Base-by-base conservation (phyloP, 2,888 invertebrate species). In the Conus canariensis region DNA sequence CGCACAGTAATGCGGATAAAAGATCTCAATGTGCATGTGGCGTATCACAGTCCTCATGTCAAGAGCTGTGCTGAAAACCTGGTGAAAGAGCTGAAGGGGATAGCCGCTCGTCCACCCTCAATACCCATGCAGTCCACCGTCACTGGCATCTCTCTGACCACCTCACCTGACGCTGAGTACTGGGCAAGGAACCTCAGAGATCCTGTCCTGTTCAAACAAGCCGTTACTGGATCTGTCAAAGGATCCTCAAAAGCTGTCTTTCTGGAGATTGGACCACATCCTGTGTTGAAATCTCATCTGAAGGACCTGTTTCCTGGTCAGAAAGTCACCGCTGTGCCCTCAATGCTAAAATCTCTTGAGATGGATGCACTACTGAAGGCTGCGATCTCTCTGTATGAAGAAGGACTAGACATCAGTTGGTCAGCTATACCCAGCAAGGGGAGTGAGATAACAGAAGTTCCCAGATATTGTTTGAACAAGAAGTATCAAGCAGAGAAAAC, bases 251-350 rank as follows among this genome's bases (percentile, higher is more conserved):
- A 64, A n/a, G 92, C 91, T 88, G 74, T 94, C 6, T 92, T 93
- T 87, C 25, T 94, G 19, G 94, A 94, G 90, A 92, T 94, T 67
- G 94, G 94, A 12, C 94, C 94, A 25, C 91, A 89, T 45, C 93
- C 94, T 45, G 94, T 93, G 45, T 87, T 94, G 25, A 25, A 86
- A 10, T 85, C 92, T 19, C 92, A 93, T 70, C n/a, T 93, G 10
- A 67, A 80, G 19, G 90, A 92, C 14, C 91, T 92, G 14, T 90
- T 92, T 19, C 80, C 90, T n/a, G 80, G 85, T 14, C 80, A 85
- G 16, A 85, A 90, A 16, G 85, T 83, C 5, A 19, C 64, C 19
- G 58, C 45, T 6, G 60, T 92, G 16, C 60, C 90, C 8, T 91
- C 92, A 0, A 90, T 93, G 91, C 45, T 67, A 30, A 90, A 77